Conservation (phyloP, 1,140 invertebrate genomes). For the Solenopsis invicta region DNA sequence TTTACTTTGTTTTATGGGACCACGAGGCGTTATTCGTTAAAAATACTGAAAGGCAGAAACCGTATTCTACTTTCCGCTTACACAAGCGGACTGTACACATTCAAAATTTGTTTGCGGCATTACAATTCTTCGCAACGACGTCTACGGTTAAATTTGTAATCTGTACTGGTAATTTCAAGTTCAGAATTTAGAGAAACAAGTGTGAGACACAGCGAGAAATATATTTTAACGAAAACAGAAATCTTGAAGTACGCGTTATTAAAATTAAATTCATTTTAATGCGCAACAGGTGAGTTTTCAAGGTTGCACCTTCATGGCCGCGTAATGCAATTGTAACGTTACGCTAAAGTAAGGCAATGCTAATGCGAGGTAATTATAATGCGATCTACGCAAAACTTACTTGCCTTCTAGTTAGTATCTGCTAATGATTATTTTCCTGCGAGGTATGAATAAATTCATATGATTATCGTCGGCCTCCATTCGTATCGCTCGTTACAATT, state of each 20-base stretch:
- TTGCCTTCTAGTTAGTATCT: not conserved
- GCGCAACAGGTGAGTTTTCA: not conserved
- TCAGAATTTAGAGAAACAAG: not conserved
- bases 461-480: slow-evolving; percentile 40
- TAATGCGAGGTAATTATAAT: slow-evolving; percentile 2
- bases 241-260: not conserved
- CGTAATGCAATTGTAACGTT: not conserved
- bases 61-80: not conserved
- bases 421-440: slow-evolving; percentile 26
- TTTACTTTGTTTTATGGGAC: not conserved
- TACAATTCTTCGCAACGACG: not conserved
- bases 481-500: slow-evolving; percentile 25
- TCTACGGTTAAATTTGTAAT: not conserved
- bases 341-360: slow-evolving; percentile 3
- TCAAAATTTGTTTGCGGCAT: not conserved
- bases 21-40: not conserved
- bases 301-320: slow-evolving; percentile 9
- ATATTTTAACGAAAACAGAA: not conserved
- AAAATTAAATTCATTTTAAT: slow-evolving; percentile 1
- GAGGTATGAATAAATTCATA: slow-evolving; percentile 31
- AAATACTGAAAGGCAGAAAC: not conserved
- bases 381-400: slow-evolving; percentile 23
- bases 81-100: not conserved
- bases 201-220: not conserved
- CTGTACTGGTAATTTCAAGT: not conserved